These are phyloP conservation scores for Trypoxylus dichotomus DNA, from an alignment of 1,140 invertebrate species.

Conservation along the genomic window DNA sequence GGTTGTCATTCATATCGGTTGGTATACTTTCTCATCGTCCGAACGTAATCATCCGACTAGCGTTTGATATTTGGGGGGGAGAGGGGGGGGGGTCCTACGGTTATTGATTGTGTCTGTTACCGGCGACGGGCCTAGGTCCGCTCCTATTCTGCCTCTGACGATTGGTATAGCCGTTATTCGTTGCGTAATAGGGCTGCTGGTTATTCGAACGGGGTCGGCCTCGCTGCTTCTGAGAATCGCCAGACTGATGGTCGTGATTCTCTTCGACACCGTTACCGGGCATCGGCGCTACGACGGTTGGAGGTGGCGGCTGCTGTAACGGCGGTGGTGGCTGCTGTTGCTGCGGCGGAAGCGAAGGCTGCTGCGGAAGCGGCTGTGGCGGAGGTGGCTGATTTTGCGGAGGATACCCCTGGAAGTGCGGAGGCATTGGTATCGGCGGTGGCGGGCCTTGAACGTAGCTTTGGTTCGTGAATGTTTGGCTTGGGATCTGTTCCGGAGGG, in stretches of 20 bases:
- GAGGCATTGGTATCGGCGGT: constrained; percentile 47
- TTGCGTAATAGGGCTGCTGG: constrained; percentile 46
- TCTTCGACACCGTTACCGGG: constrained; percentile 33
- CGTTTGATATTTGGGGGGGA: background rate
- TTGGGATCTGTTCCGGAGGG: constrained; percentile 64
- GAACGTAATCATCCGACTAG: background rate
- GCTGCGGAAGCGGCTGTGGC: constrained; percentile 29
- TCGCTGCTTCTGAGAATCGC: constrained; percentile 37
- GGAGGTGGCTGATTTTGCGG: constrained; percentile 30
- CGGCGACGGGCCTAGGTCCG: constrained; percentile 29
- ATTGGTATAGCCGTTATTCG: constrained; percentile 50
- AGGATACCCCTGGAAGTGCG: constrained; percentile 42
- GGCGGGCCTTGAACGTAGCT: constrained; percentile 56
- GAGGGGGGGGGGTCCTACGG: background rate
- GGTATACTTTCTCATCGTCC: background rate
- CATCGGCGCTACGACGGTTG: constrained; percentile 30
- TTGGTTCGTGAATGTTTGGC: constrained; percentile 80
- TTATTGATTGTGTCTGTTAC: constrained; percentile 29
- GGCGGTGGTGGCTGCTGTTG: constrained; percentile 33
- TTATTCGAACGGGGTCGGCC: constrained; percentile 38
- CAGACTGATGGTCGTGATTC: constrained; percentile 31
- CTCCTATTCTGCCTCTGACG: constrained; percentile 44
- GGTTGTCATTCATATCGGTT: background rate
- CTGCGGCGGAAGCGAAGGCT: background rate
- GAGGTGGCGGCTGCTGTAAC: constrained; percentile 33